Base-by-base conservation (phyloP, 2,888 invertebrate genomes). In the Standfussiana lucernea region DNA sequence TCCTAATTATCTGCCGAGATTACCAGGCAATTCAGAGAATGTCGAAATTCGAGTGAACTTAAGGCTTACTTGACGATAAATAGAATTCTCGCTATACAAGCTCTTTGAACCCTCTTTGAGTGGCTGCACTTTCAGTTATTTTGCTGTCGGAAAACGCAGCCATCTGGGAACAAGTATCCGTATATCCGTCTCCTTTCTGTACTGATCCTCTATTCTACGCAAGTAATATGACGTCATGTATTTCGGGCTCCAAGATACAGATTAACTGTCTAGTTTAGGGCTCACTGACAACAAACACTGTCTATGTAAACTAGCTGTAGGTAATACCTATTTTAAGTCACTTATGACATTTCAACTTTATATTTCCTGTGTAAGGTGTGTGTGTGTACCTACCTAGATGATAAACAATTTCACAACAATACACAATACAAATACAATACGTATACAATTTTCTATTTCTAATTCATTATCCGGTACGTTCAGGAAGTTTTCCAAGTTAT, bases 171-270 rank as follows among this genome's bases (percentile, higher is more conserved):
- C 37, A 53, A 50, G 61, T 70, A 42, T 59, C 42, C 56, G 15
- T 67, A 62, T 40, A 56, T 62, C 42, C 40, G 8, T 53, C 45
- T 21, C 13, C 13, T 59, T 67, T 70, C 40, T 73, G 35, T 47
- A 35, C 37, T 28, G 42, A 62, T 53, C 40, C 71, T 37, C 40
- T 13, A 59, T 68, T 42, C n/a, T 73, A 45, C 35, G 10, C n/a
- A 35, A 68, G 15, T n/a, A 84, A 59, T 75, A 69, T 75, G n/a
- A n/a, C 40, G n/a, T 64, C 11, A 37, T 24, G 13, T 24, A 28
- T 56, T 64, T 62, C 15, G 7, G 7, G 15, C 62, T 24, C 62
- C 7, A 40, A 40, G 11, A n/a, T 40, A 64, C 40, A 64, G 8
- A 11, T 10, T 35, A 24, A 35, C 24, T n/a, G 7, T n/a, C n/a